Conservation (phyloP, 2,888 invertebrate species). For the Drosophila diplacantha region DNA sequence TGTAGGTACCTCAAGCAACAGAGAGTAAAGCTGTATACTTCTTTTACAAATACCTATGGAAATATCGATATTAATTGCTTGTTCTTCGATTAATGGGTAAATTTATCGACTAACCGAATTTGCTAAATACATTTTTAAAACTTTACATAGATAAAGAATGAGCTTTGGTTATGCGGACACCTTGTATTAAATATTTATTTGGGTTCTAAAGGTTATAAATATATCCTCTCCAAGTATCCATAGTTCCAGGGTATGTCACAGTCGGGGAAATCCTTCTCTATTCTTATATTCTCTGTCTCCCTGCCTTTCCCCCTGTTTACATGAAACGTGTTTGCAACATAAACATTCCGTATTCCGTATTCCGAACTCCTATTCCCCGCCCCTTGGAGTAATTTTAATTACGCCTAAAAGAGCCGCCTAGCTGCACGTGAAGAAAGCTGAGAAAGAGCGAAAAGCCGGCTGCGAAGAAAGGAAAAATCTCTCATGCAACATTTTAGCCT, state of each 20-base stretch:
- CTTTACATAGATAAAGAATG: no score
- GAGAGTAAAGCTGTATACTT: no score
- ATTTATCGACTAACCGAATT: no score
- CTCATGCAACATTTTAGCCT: conserved; percentile 35
- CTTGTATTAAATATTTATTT: no score
- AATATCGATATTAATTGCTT: no score
- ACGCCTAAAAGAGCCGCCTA: conserved; percentile 70
- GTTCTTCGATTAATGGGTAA: no score
- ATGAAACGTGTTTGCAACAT: conserved; percentile 67
- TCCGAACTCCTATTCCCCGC: conserved; percentile 20
- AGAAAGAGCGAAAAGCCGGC: conserved; percentile 27
- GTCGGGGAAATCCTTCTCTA: background rate
- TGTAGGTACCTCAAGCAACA: no score
- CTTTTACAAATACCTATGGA: no score
- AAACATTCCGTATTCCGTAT: conserved; percentile 55
- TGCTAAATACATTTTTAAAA: no score
- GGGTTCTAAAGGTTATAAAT: background rate
- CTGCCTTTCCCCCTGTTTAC: conserved; percentile 46
- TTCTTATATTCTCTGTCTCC: background rate
- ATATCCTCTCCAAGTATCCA: background rate
- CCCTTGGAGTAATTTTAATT: conserved; percentile 68
- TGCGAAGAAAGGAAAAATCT: conserved; percentile 30
- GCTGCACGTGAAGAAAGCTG: conserved; percentile 56
- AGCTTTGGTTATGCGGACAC: no score
- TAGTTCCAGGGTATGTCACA: background rate